phyloP scores from a whole-genome alignment of 2,888 invertebrate genomes.

The Apodemia hepburni region DNA sequence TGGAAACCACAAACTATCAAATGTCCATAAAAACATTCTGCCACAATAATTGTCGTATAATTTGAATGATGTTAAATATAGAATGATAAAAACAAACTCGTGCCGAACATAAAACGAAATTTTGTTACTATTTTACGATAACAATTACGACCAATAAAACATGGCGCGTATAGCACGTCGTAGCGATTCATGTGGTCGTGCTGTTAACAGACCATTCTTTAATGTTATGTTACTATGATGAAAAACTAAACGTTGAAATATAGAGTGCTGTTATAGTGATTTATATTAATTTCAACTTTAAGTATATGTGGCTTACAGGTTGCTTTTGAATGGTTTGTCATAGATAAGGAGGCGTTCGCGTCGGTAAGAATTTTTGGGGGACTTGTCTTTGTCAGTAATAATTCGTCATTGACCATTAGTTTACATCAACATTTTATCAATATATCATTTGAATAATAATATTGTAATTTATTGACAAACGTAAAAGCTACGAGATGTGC shows the following conservation, averaged over 20 bases:
- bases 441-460: background rate
- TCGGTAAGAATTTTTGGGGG: conserved; percentile 18
- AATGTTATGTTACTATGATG: conserved; percentile 31
- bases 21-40: conserved; percentile 63
- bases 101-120: conserved; percentile 75
- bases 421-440: background rate
- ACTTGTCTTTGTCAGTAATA: conserved; percentile 49
- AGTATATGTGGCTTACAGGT: background rate
- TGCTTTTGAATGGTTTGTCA: background rate
- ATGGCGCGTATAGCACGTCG: conserved; percentile 68
- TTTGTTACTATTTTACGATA: conserved; percentile 79
- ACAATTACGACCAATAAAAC: conserved; percentile 79
- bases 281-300: background rate
- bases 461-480: background rate
- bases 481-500: background rate
- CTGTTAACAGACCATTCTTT: conserved; percentile 62
- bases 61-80: conserved; percentile 48
- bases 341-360: background rate
- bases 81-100: conserved; percentile 69
- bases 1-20: conserved; percentile 54
- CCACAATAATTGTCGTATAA: conserved; percentile 64
- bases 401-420: background rate
- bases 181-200: conserved; percentile 70
- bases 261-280: background rate
- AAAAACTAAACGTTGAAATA: conserved; percentile 5